phyloP scores from a whole-genome alignment of 1,140 invertebrate species.

The Caenorhabditis briggsae region DNA sequence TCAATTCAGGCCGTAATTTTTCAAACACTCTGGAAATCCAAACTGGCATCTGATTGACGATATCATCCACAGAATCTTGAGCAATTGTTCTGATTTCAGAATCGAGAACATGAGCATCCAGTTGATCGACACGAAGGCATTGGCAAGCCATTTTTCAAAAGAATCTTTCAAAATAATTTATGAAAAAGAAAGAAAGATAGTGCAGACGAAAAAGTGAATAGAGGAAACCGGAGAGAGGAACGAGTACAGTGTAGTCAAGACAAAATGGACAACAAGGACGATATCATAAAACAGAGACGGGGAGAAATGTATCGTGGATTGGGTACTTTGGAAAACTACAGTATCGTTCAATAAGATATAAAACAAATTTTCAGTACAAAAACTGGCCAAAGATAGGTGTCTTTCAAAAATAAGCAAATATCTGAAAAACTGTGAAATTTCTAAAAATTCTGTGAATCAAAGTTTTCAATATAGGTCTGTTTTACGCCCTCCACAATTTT shows the following conservation, averaged over 20 bases:
- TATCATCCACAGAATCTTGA: conserved; percentile 25
- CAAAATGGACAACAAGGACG: too few species aligned
- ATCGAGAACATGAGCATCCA: conserved; percentile 62
- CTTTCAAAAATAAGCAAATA: too few species aligned
- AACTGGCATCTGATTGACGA: conserved; percentile 45
- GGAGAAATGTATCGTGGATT: too few species aligned
- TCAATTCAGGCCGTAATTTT: conserved; percentile 41
- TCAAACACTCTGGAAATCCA: conserved; percentile 43
- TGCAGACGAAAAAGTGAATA: not conserved
- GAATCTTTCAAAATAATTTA: not conserved
- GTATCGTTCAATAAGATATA: too few species aligned
- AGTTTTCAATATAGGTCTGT: too few species aligned
- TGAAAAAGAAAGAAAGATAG: conserved; percentile 2
- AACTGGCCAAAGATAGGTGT: too few species aligned
- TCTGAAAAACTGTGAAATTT: too few species aligned
- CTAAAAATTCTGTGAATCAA: too few species aligned
- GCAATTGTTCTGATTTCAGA: conserved; percentile 48
- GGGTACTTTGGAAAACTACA: too few species aligned
- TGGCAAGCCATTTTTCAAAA: conserved; percentile 46
- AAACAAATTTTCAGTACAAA: too few species aligned
- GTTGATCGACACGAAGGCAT: conserved; percentile 59
- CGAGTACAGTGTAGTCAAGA: conserved; percentile 11
- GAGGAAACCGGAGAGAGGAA: not conserved
- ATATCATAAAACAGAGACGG: too few species aligned
- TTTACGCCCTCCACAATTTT: too few species aligned